A percentile compares a stretch with the other conserved stretches of the same genome.
These are phyloP conservation scores for Tetranychus cinnabarinus DNA, from an alignment of 1,140 invertebrate species.

Conservation along the genomic window DNA sequence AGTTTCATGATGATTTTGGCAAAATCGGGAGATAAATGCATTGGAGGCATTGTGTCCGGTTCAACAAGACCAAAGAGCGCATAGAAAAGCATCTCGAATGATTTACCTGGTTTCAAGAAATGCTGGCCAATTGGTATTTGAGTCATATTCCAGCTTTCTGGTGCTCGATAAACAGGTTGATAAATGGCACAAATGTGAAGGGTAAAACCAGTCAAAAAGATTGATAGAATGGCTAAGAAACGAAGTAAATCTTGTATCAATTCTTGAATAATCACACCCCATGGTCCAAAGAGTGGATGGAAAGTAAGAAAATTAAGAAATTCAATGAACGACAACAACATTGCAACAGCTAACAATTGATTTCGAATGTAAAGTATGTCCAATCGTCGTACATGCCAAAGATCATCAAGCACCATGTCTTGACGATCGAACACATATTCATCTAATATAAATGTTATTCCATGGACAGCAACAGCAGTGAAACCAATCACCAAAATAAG, in stretches of 20 bases:
- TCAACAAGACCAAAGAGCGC: constrained; percentile 66
- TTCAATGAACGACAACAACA: constrained; percentile 84
- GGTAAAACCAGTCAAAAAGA: constrained; percentile 95
- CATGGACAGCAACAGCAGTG: constrained; percentile 70
- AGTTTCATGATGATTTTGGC: constrained; percentile 27
- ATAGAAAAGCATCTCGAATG: constrained; percentile 61
- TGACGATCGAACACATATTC: background rate
- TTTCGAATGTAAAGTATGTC: constrained; percentile 50
- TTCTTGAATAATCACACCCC: constrained; percentile 45
- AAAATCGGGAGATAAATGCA: constrained; percentile 27
- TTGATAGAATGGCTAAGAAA: constrained; percentile 83
- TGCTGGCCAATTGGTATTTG: constrained; percentile 22
- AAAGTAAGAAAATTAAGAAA: constrained; percentile 91
- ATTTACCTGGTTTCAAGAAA: constrained; percentile 60
- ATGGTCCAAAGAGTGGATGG: constrained; percentile 94
- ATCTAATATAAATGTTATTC: background rate
- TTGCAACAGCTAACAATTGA: constrained; percentile 79
- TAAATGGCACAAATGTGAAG: constrained; percentile 47
- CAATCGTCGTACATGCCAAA: background rate
- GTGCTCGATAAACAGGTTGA: constrained; percentile 17
- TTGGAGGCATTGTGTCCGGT: constrained; percentile 35
- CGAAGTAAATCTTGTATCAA: constrained; percentile 48
- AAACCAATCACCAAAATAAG: constrained; percentile 76
- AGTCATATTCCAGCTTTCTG: constrained; percentile 12
- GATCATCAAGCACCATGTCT: background rate